phyloP scores from a whole-genome alignment of 2,113 vertebrate species.

The Gadus chalcogrammus region DNA sequence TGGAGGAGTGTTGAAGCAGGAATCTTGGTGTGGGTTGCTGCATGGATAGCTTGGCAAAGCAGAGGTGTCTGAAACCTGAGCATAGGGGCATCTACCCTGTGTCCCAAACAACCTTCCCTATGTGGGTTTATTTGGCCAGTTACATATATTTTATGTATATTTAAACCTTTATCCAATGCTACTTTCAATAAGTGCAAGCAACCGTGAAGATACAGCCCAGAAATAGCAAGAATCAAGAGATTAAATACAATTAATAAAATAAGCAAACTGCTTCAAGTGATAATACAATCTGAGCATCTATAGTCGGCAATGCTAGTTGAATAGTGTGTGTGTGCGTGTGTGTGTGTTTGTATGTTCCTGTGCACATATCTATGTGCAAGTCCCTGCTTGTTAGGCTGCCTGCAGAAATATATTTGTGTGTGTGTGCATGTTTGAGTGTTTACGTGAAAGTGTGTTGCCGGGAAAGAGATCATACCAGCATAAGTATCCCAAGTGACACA shows the following conservation, averaged over 20 bases:
- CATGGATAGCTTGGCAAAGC: conserved; percentile 40
- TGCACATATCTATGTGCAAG: no score
- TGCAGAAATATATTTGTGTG: conserved; percentile 5
- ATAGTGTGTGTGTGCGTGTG: not conserved
- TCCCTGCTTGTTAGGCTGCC: not conserved
- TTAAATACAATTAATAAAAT: no score
- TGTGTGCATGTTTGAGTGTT: conserved; percentile 8
- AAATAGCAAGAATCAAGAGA: no score
- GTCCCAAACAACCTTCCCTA: conserved; percentile 38
- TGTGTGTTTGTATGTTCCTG: conserved; percentile 9
- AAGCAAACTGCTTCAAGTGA: no score
- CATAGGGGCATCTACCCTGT: conserved; percentile 31
- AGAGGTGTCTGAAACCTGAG: conserved; percentile 50
- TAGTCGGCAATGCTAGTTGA: not conserved
- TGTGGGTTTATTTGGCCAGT: conserved; percentile 8
- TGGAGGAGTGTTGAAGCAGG: no score
- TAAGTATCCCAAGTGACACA: conserved; percentile 37
- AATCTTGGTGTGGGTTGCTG: no score
- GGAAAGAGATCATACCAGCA: conserved; percentile 54
- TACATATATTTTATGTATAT: no score
- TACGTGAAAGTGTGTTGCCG: conserved; percentile 25
- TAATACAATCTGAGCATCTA: no score
- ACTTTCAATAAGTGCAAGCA: no score
- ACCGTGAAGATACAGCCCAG: no score
- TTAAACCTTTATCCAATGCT: no score